Percentiles rank a stretch among this genome's conserved stretches.
These are phyloP conservation scores for Pogonocichla stellata DNA, from an alignment of 2,113 vertebrate species.

Conservation along the genomic window DNA sequence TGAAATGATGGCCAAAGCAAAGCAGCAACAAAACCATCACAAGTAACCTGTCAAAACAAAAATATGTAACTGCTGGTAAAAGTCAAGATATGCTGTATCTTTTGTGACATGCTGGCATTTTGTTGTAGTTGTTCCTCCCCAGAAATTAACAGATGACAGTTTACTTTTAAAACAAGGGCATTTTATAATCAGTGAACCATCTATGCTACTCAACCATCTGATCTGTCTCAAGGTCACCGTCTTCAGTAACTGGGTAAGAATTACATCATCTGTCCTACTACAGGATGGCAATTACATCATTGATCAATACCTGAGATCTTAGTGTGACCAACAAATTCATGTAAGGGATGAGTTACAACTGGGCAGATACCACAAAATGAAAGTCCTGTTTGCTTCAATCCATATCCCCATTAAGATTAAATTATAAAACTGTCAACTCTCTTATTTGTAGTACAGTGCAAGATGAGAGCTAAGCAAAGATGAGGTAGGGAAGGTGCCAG, in stretches of 20 bases:
- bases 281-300: conserved; percentile 70
- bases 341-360: conserved; percentile 55
- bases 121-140: not conserved
- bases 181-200: conserved; percentile 45
- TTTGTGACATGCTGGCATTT: not conserved
- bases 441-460: not conserved
- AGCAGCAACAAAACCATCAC: conserved; percentile 8
- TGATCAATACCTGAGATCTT: conserved; percentile 72
- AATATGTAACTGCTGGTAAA: not conserved
- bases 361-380: conserved; percentile 27
- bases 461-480: not conserved
- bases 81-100: not conserved
- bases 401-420: conserved; percentile 17
- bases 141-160: not conserved
- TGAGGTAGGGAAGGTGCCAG: not conserved
- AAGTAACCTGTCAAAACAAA: not conserved
- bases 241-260: conserved; percentile 66
- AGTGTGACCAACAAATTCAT: conserved; percentile 46
- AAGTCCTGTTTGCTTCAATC: conserved; percentile 22
- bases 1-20: conserved; percentile 10
- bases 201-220: conserved; percentile 41
- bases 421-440: not conserved
- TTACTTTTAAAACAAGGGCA: conserved; percentile 62
- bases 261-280: conserved; percentile 77
- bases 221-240: conserved; percentile 76